Conservation (phyloP, 92 coral and sea anemone species). For the Galaxea fascicularis region DNA sequence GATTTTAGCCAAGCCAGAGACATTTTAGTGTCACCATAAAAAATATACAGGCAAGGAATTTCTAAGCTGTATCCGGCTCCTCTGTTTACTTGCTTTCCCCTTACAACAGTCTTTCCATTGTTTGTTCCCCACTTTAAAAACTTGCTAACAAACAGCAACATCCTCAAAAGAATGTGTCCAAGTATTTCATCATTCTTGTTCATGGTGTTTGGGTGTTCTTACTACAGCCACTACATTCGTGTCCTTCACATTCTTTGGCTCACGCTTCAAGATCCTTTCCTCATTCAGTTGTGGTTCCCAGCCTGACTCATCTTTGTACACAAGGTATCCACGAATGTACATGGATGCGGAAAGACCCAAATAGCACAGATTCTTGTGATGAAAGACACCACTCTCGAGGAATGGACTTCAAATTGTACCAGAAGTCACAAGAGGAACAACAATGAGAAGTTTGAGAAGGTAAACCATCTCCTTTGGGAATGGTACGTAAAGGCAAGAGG, state of each 20-base stretch:
- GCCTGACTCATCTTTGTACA: constrained; percentile 57
- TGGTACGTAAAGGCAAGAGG: constrained; percentile 48
- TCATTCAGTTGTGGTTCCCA: constrained; percentile 35
- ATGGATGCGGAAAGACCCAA: constrained; percentile 53
- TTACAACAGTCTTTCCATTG: constrained; percentile 52
- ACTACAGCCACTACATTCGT: constrained; percentile 56
- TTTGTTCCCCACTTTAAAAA: constrained; percentile 61
- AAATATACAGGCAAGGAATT: constrained; percentile 5
- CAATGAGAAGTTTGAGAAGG: constrained; percentile 28
- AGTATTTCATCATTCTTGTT: constrained; percentile 36
- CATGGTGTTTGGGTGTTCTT: constrained; percentile 28
- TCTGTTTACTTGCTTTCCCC: constrained; percentile 24
- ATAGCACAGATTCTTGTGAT: constrained; percentile 25
- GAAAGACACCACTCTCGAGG: constrained; percentile 37
- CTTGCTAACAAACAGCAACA: constrained; percentile 50
- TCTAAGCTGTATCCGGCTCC: constrained; percentile 5
- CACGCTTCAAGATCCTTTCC: too few relatives aligned
- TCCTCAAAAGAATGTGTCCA: constrained; percentile 69
- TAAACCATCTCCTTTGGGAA: constrained; percentile 48
- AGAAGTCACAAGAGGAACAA: constrained; percentile 11
- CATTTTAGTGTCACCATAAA: constrained; percentile 1
- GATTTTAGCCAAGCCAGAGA: constrained; percentile 35
- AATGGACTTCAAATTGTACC: constrained; percentile 18
- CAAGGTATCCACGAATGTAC: constrained; percentile 65
- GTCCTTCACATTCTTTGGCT: constrained; percentile 49